Conservation (phyloP, 2,113 vertebrate species). For the Pardalotus punctatus region DNA sequence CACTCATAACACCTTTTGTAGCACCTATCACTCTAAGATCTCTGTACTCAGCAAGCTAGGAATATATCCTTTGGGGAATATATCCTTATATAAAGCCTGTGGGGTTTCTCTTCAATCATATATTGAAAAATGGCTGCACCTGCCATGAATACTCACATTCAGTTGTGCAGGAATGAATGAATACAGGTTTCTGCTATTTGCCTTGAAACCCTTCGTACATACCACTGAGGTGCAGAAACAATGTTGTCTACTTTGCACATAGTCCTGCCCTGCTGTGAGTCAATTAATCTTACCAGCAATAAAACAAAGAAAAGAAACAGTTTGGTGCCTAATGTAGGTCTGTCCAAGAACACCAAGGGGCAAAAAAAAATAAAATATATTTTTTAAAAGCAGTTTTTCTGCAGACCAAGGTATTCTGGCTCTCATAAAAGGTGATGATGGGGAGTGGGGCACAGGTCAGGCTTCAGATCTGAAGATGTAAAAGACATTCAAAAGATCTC, state of each 20-base stretch:
- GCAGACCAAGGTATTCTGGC: neutral
- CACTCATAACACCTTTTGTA: neutral
- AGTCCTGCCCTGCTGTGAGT: neutral
- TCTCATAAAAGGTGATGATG: neutral
- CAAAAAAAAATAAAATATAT: neutral
- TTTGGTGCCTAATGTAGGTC: neutral
- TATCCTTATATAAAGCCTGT: neutral
- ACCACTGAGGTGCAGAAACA: neutral
- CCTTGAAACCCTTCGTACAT: neutral
- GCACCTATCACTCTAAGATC: neutral
- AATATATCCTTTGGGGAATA: neutral
- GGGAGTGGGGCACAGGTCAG: fast-evolving
- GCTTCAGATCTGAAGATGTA: neutral
- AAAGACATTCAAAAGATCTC: neutral
- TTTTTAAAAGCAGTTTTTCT: neutral
- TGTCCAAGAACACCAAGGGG: neutral
- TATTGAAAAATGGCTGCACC: neutral
- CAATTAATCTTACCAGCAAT: neutral
- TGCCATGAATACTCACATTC: neutral
- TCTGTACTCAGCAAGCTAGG: neutral
- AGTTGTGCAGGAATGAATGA: neutral
- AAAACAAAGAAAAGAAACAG: neutral
- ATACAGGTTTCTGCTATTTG: neutral
- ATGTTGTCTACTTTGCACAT: neutral
- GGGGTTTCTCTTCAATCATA: neutral